phyloP scores from a whole-genome alignment of 2,113 vertebrate species.

The Labeo catla region DNA sequence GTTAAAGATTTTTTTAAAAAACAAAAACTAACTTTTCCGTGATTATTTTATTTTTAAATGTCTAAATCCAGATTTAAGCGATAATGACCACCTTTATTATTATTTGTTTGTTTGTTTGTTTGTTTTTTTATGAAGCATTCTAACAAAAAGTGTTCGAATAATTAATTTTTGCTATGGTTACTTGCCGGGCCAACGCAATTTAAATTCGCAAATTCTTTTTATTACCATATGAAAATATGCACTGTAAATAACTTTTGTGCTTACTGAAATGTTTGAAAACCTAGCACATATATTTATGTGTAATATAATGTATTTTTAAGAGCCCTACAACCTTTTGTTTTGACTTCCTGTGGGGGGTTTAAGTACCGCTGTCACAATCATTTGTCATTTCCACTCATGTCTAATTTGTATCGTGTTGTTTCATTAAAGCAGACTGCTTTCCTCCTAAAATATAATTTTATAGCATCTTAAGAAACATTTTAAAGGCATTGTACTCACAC shows the following conservation, averaged over 20 bases:
- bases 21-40: not conserved
- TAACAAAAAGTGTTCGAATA: too few relatives aligned
- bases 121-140: too few relatives aligned
- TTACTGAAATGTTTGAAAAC: not conserved
- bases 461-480: not conserved
- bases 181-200: too few relatives aligned
- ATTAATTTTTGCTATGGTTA: too few relatives aligned
- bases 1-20: not conserved
- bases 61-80: not conserved
- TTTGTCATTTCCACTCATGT: not conserved
- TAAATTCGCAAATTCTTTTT: too few relatives aligned
- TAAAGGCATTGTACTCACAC: not conserved
- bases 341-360: not conserved
- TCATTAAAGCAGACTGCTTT: not conserved
- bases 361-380: not conserved
- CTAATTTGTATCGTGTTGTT: not conserved
- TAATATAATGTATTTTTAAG: not conserved
- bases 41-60: not conserved
- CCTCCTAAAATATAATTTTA: not conserved
- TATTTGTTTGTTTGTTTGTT: too few relatives aligned
- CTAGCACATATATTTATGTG: not conserved
- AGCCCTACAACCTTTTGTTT: not conserved
- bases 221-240: too few relatives aligned
- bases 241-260: not conserved
- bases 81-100: not conserved